These are phyloP conservation scores for Podarcis lilfordi DNA, from an alignment of 2,797 vertebrate species.

Conservation along the genomic window DNA sequence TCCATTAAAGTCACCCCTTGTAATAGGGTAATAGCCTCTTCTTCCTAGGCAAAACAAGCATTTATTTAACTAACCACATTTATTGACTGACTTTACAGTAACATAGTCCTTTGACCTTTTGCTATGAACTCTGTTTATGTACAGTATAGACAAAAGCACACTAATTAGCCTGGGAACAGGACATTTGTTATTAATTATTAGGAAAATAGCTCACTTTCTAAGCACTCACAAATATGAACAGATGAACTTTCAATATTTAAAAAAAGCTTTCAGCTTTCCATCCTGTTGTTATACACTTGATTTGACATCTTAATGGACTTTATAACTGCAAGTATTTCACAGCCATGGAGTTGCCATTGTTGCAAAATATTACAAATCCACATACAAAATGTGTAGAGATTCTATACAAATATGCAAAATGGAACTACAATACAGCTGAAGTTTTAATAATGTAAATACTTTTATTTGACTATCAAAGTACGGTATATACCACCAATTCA, in stretches of 20 bases:
- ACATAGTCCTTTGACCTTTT: constrained; percentile 8
- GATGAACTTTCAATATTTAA: constrained; percentile 8
- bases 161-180: constrained; percentile 39
- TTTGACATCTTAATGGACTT: background rate
- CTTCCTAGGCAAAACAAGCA: constrained; percentile 1
- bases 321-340: background rate
- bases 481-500: no score
- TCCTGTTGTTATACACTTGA: background rate
- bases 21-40: constrained; percentile 14
- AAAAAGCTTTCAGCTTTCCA: constrained; percentile 5
- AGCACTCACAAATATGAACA: constrained; percentile 33
- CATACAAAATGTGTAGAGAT: background rate
- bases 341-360: background rate
- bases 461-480: no score
- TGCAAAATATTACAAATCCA: background rate
- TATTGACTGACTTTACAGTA: constrained; percentile 39
- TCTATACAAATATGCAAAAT: background rate
- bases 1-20: constrained; percentile 26
- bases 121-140: constrained; percentile 45
- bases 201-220: constrained; percentile 29
- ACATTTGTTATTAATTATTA: constrained; percentile 51
- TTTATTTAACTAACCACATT: constrained; percentile 42
- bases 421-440: background rate
- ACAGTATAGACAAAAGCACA: constrained; percentile 34
- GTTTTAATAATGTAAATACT: background rate